These are phyloP conservation scores for Clarias batrachus DNA, from an alignment of 2,113 vertebrate genomes.

Conservation along the genomic window DNA sequence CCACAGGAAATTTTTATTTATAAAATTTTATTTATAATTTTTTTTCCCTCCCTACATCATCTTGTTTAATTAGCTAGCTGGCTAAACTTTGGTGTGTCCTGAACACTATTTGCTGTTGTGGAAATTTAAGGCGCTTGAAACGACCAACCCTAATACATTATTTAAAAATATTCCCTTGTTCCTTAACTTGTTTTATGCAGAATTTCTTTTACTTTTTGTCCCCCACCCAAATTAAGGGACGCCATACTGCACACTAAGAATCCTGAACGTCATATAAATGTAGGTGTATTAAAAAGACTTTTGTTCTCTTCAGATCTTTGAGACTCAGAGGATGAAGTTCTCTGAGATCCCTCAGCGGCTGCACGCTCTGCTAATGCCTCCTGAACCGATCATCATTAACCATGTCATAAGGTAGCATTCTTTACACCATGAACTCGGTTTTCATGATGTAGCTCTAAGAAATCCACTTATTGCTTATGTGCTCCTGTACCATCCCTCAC, in stretches of 20 bases:
- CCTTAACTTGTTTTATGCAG: not conserved
- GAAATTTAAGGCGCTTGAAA: not conserved
- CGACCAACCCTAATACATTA: not conserved
- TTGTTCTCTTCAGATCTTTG: constrained; percentile 76
- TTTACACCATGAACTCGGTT: not conserved
- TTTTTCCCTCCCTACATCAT: not conserved
- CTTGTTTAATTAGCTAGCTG: not conserved
- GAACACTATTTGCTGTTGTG: not conserved
- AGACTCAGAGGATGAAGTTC: constrained; percentile 87
- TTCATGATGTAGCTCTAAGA: too few species aligned
- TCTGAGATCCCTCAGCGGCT: constrained; percentile 87
- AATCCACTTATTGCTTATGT: not conserved
- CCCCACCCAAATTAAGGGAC: too few species aligned
- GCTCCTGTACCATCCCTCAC: not conserved
- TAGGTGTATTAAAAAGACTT: not conserved
- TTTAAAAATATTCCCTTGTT: not conserved
- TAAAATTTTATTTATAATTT: too few species aligned
- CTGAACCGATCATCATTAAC: constrained; percentile 99
- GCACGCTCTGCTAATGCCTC: constrained; percentile 97
- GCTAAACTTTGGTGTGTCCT: not conserved
- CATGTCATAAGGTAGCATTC: constrained; percentile 90
- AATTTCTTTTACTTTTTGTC: not conserved
- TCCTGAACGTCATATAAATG: not conserved
- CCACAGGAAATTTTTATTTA: too few species aligned
- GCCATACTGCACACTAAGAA: not conserved